phyloP scores from a whole-genome alignment of 2,888 invertebrate species.

The Sthenelais limicola region DNA sequence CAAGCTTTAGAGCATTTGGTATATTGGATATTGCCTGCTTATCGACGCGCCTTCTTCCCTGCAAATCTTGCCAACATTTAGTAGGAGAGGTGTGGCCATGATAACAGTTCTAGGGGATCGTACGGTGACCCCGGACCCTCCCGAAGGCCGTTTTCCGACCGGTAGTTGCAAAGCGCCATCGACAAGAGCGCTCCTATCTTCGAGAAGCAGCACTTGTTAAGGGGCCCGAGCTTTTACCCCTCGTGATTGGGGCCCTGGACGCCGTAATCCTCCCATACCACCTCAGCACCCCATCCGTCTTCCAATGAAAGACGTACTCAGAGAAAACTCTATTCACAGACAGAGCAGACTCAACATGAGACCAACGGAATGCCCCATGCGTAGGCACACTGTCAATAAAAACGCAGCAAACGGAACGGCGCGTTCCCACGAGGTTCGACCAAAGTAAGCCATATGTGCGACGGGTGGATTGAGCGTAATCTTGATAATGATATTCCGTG shows the following conservation, averaged over 20 bases:
- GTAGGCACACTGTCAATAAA: too few species aligned
- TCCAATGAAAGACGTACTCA: constrained; percentile 1
- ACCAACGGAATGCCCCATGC: too few species aligned
- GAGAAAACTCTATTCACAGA: too few species aligned
- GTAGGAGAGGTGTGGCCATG: constrained; percentile 23
- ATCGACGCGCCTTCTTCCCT: constrained; percentile 14
- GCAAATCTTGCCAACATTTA: constrained; percentile 6
- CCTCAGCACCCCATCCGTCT: constrained; percentile 19
- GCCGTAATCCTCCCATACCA: constrained; percentile 12
- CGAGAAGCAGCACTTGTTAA: constrained; percentile 19
- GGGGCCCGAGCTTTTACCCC: constrained; percentile 3
- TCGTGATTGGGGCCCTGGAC: constrained; percentile 8
- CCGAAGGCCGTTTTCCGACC: neutral
- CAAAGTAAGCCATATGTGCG: too few species aligned
- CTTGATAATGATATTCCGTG: too few species aligned
- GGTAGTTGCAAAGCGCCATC: neutral
- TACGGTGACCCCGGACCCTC: constrained; percentile 7
- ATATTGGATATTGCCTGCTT: constrained; percentile 32
- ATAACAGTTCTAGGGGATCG: constrained; percentile 3
- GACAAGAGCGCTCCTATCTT: constrained; percentile 15
- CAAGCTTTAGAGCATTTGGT: neutral
- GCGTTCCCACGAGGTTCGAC: too few species aligned
- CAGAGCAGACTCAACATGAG: too few species aligned
- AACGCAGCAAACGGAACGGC: too few species aligned
- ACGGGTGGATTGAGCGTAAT: too few species aligned